These are phyloP conservation scores for Ptychochromis oligacanthus DNA, from an alignment of 2,113 vertebrate genomes.

Conservation along the genomic window DNA sequence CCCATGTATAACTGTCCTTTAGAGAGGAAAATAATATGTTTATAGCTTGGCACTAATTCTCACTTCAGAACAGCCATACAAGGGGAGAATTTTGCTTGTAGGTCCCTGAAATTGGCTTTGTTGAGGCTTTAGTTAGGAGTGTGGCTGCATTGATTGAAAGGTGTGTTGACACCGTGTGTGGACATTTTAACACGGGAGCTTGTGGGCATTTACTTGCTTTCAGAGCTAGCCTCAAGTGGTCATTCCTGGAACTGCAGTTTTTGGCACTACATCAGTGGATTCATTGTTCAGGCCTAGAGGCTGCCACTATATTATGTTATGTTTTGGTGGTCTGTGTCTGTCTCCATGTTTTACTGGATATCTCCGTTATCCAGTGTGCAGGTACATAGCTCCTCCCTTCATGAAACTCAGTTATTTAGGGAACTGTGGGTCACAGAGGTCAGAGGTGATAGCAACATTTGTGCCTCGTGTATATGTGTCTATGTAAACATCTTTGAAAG, in stretches of 20 bases:
- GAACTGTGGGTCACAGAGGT: neutral
- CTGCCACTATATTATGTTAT: neutral
- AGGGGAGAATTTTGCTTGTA: neutral
- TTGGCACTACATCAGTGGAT: too few relatives aligned
- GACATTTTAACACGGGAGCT: neutral
- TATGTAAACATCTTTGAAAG: slow-evolving; percentile 13
- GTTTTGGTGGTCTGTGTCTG: neutral
- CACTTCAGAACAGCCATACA: neutral
- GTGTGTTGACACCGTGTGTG: neutral
- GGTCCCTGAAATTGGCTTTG: neutral
- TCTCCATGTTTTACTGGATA: neutral
- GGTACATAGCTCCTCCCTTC: neutral
- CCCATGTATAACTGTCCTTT: neutral
- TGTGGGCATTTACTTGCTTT: neutral
- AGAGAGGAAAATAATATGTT: neutral
- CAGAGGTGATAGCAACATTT: neutral
- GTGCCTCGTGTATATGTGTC: slow-evolving; percentile 18
- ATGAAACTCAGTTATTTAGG: neutral
- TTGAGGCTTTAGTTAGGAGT: neutral
- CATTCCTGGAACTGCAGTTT: neutral
- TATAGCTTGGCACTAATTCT: neutral
- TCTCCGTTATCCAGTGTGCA: neutral
- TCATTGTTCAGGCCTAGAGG: too few relatives aligned
- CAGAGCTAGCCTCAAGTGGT: neutral
- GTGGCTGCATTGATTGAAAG: too few relatives aligned